Percentiles rank a stretch among this genome's conserved stretches.
Conservation (phyloP, 1,140 invertebrate genomes). For the Rhynchophorus ferrugineus region DNA sequence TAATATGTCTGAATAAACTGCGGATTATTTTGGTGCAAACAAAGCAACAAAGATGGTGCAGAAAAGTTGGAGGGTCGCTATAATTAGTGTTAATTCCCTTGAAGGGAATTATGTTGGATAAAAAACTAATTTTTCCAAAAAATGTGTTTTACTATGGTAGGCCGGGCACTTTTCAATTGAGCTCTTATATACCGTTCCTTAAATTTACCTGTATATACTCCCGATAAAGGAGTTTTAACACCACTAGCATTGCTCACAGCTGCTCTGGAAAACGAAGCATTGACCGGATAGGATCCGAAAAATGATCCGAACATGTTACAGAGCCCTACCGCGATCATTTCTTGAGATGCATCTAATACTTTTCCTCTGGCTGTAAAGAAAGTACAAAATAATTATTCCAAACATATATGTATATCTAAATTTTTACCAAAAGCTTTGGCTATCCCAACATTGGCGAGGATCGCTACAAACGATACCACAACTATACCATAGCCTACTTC, state of each 20-base stretch:
- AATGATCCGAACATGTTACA: slow-evolving; percentile 69
- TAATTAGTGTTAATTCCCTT: too few relatives aligned
- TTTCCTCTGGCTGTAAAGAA: slow-evolving; percentile 42
- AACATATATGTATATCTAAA: not conserved
- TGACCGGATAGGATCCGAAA: slow-evolving; percentile 62
- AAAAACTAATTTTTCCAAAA: too few relatives aligned
- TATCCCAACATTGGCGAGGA: slow-evolving; percentile 80
- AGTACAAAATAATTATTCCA: slow-evolving; percentile 1
- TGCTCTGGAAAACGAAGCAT: slow-evolving; percentile 64
- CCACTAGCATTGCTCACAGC: slow-evolving; percentile 71
- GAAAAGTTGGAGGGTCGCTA: too few relatives aligned
- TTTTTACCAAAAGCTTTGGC: slow-evolving; percentile 73
- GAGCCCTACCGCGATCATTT: slow-evolving; percentile 59
- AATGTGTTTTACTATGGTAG: too few relatives aligned
- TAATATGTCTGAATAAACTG: too few relatives aligned
- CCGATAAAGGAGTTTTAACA: slow-evolving; percentile 64
- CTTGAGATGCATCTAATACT: slow-evolving; percentile 55
- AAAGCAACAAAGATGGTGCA: too few relatives aligned
- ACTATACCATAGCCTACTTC: slow-evolving; percentile 62
- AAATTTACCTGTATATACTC: slow-evolving; percentile 57
- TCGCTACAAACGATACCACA: slow-evolving; percentile 71
- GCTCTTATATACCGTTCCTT: too few relatives aligned
- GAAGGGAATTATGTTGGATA: too few relatives aligned
- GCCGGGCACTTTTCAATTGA: too few relatives aligned
- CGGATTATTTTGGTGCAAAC: too few relatives aligned